These are phyloP conservation scores for Sericinus montela DNA, from an alignment of 2,888 invertebrate species.

Conservation along the genomic window DNA sequence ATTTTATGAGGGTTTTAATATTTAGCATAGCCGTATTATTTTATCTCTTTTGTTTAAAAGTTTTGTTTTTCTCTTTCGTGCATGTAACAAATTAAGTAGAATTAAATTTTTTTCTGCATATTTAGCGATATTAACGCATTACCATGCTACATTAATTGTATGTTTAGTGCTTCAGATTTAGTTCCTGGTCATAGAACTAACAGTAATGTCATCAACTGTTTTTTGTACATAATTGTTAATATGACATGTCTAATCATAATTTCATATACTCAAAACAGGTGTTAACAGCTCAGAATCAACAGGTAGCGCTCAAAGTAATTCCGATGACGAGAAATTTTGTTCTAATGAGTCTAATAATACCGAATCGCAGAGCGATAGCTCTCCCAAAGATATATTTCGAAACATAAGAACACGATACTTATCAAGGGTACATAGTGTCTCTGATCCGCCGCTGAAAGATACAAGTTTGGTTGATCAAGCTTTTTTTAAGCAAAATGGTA, in stretches of 20 bases:
- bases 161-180: constrained; percentile 34
- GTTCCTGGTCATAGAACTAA: constrained; percentile 31
- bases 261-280: constrained; percentile 69
- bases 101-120: constrained; percentile 6
- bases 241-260: constrained; percentile 54
- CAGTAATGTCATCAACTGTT: constrained; percentile 29
- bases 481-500: constrained; percentile 47
- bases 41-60: neutral
- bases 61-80: neutral
- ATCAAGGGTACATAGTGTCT: constrained; percentile 61
- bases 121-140: constrained; percentile 52
- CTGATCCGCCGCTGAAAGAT: constrained; percentile 48
- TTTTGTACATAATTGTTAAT: constrained; percentile 41
- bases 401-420: constrained; percentile 65
- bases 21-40: neutral
- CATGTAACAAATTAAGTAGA: constrained; percentile 15
- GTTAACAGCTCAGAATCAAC: constrained; percentile 61
- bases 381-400: constrained; percentile 58
- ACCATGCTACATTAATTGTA: constrained; percentile 66
- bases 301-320: constrained; percentile 55
- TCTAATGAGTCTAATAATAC: constrained; percentile 45
- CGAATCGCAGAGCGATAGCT: constrained; percentile 53
- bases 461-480: constrained; percentile 58
- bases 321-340: constrained; percentile 46
- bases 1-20: neutral